These are phyloP conservation scores for Sebastiscus tertius DNA, from an alignment of 2,797 vertebrate genomes.

Conservation along the genomic window DNA sequence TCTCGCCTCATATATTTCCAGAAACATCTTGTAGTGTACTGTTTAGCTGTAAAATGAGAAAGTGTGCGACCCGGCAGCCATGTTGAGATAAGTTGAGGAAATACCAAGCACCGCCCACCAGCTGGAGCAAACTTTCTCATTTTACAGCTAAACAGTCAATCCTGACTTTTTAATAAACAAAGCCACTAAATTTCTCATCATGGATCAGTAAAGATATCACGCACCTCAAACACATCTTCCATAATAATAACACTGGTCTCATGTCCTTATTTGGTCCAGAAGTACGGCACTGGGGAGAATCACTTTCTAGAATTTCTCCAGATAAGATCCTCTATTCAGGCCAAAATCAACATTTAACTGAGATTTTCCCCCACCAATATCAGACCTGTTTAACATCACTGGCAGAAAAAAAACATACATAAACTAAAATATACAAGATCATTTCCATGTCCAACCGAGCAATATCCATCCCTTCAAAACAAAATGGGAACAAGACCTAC, in stretches of 20 bases:
- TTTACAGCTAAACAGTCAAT: not conserved
- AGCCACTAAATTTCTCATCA: not conserved
- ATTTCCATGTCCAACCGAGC: not conserved
- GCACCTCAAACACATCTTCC: not conserved
- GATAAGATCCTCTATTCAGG: too few relatives aligned
- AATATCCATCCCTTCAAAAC: not conserved
- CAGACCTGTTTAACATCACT: not conserved
- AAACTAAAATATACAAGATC: not conserved
- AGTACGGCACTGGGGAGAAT: too few relatives aligned
- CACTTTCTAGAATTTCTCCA: too few relatives aligned
- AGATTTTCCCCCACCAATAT: not conserved
- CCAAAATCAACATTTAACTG: not conserved
- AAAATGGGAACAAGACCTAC: not conserved
- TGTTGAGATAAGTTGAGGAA: too few relatives aligned
- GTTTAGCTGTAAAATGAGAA: too few relatives aligned
- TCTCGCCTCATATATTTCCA: too few relatives aligned
- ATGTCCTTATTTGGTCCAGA: not conserved
- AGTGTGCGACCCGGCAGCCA: too few relatives aligned
- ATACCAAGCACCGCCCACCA: too few relatives aligned
- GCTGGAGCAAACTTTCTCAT: too few relatives aligned
- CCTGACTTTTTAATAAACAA: not conserved
- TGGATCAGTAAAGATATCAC: not conserved
- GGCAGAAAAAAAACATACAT: too few relatives aligned
- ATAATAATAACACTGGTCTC: not conserved
- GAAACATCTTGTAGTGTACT: too few relatives aligned